Conservation (phyloP, 2,797 vertebrate species). For the Ctenopoma multispine region DNA sequence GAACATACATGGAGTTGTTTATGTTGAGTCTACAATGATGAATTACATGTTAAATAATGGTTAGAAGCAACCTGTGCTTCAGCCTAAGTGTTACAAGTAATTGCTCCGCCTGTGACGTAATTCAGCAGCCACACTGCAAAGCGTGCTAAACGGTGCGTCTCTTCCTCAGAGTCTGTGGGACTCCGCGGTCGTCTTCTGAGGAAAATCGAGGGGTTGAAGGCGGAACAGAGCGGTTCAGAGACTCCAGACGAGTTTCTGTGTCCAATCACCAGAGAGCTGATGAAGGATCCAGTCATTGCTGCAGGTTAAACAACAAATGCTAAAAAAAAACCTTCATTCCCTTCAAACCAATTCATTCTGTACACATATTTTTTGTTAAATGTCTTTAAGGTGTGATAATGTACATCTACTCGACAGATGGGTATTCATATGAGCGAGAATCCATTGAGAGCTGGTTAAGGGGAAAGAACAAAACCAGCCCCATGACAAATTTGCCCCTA, state of each 20-base stretch:
- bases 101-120: neutral
- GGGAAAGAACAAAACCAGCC: constrained; percentile 87
- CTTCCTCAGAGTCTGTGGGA: constrained; percentile 86
- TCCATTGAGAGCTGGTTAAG: constrained; percentile 91
- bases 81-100: neutral
- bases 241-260: constrained; percentile 91
- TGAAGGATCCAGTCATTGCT: constrained; percentile 91
- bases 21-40: neutral
- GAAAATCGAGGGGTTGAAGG: constrained; percentile 85
- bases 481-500: constrained; percentile 92
- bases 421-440: constrained; percentile 91
- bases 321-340: too few relatives aligned
- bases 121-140: neutral
- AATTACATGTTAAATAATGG: neutral
- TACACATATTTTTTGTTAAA: neutral
- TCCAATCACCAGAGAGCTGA: constrained; percentile 90
- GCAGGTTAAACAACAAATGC: constrained; percentile 81
- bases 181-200: constrained; percentile 86
- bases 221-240: constrained; percentile 66
- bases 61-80: neutral
- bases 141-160: constrained; percentile 18
- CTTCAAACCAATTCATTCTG: neutral
- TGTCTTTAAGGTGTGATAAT: neutral
- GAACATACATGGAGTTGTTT: neutral
- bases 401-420: constrained; percentile 81